A percentile compares a stretch with the other conserved stretches of the same genome.
phyloP scores from a whole-genome alignment of 2,797 vertebrate genomes.

The Rhabdomys pumilio region DNA sequence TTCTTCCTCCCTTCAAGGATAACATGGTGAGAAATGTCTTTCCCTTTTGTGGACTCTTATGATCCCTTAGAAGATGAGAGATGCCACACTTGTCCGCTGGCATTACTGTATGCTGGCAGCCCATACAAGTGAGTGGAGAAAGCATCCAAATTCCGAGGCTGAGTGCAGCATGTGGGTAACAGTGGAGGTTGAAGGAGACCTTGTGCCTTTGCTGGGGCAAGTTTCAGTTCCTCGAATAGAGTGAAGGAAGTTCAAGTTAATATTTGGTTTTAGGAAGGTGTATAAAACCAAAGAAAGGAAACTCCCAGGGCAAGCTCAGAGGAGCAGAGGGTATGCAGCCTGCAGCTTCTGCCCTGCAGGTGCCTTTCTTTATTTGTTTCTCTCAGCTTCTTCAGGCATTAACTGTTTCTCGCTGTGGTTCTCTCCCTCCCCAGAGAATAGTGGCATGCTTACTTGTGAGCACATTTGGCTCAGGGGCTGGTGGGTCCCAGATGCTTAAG shows the following conservation, averaged over 20 bases:
- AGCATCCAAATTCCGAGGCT: background rate
- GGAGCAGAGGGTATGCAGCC: background rate
- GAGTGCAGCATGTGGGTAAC: background rate
- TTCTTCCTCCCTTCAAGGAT: background rate
- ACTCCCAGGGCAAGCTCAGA: background rate
- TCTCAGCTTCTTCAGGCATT: background rate
- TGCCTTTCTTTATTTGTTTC: background rate
- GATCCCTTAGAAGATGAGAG: background rate
- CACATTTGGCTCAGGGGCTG: conserved; percentile 35
- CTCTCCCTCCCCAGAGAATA: background rate
- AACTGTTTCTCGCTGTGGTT: background rate
- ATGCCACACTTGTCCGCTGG: background rate
- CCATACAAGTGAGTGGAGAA: background rate
- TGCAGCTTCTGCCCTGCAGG: background rate
- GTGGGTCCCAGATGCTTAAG: conserved; percentile 49
- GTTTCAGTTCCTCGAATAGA: background rate
- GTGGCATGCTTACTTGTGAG: conserved; percentile 35
- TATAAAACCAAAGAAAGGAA: background rate
- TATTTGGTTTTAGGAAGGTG: background rate
- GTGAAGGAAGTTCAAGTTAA: background rate
- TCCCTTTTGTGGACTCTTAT: background rate
- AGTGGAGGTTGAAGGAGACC: background rate
- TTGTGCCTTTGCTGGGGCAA: background rate
- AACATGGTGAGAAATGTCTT: background rate
- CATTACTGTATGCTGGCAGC: background rate